phyloP scores from a whole-genome alignment of 2,113 vertebrate species.

The Eupsittula cactorum region DNA sequence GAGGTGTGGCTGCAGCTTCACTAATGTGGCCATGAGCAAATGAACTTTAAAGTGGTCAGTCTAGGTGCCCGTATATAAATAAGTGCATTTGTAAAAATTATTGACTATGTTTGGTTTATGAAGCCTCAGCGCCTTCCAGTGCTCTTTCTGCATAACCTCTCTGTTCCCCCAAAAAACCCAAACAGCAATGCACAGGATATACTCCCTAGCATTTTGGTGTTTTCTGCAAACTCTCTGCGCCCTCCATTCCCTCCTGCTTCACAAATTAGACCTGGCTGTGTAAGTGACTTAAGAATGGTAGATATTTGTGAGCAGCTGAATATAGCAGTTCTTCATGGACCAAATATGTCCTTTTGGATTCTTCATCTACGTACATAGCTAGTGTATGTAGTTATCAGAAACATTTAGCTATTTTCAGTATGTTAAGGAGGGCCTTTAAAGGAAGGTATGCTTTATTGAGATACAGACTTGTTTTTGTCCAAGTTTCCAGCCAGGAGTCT shows the following conservation, averaged over 20 bases:
- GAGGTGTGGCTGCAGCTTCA: not conserved
- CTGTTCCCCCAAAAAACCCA: not conserved
- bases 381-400: not conserved
- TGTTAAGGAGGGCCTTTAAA: not conserved
- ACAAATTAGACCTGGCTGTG: not conserved
- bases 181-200: not conserved
- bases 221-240: not conserved
- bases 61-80: not conserved
- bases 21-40: not conserved
- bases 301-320: not conserved
- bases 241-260: not conserved
- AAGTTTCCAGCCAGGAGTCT: not conserved
- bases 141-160: not conserved
- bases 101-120: not conserved
- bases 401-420: constrained; percentile 14
- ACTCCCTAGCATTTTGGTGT: not conserved
- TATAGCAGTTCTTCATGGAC: not conserved
- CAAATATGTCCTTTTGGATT: constrained; percentile 48
- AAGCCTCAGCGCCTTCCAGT: not conserved
- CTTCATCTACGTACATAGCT: constrained; percentile 23
- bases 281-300: not conserved
- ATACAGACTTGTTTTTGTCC: not conserved
- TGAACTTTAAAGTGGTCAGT: not conserved
- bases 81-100: not conserved
- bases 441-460: not conserved